phyloP scores from a whole-genome alignment of 2,888 invertebrate genomes.

The Rutpela maculata region DNA sequence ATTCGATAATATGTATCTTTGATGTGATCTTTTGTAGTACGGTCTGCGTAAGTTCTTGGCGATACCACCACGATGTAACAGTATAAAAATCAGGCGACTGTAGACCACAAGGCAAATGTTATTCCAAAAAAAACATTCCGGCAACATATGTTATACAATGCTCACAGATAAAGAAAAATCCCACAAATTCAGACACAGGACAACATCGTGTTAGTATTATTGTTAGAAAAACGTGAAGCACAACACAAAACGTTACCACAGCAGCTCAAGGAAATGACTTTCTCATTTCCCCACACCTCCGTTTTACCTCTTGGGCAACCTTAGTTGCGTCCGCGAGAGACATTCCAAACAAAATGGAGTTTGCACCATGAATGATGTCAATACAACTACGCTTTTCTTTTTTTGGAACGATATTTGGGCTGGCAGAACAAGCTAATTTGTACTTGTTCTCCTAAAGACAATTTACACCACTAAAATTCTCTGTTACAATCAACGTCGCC shows the following conservation, averaged over 20 bases:
- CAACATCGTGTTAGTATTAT: slow-evolving; percentile 33
- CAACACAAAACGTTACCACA: slow-evolving; percentile 58
- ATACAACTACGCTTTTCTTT: slow-evolving; percentile 61
- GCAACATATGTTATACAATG: background rate
- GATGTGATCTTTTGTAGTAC: background rate
- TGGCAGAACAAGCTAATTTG: slow-evolving; percentile 55
- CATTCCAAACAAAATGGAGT: slow-evolving; percentile 64
- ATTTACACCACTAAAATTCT: slow-evolving; percentile 33
- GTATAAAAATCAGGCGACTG: background rate
- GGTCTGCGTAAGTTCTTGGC: background rate
- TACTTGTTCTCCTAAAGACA: slow-evolving; percentile 58
- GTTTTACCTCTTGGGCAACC: slow-evolving; percentile 64
- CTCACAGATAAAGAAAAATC: background rate
- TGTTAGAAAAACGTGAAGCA: slow-evolving; percentile 46
- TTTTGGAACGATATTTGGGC: slow-evolving; percentile 52
- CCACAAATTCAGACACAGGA: slow-evolving; percentile 12
- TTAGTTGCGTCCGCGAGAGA: slow-evolving; percentile 63
- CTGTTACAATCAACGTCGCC: background rate
- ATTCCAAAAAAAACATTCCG: slow-evolving; percentile 12
- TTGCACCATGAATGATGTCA: slow-evolving; percentile 62
- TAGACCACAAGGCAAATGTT: background rate
- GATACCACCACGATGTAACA: background rate
- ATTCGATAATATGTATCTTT: background rate
- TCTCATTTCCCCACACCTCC: slow-evolving; percentile 22
- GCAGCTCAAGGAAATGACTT: slow-evolving; percentile 41